Conservation (phyloP, 2,113 vertebrate genomes). For the Girardinichthys multiradiatus region DNA sequence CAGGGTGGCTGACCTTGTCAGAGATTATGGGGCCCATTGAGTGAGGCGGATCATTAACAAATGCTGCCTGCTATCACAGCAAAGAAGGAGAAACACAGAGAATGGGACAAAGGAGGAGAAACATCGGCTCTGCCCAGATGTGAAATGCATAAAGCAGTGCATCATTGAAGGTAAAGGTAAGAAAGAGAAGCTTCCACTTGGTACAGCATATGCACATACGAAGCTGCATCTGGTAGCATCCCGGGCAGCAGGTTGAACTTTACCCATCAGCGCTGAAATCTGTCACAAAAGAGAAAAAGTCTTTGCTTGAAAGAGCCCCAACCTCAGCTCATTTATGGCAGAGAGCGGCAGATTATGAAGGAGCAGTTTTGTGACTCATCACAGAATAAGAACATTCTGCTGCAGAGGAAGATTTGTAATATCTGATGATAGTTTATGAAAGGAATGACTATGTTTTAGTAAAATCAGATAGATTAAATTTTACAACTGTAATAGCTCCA, state of each 20-base stretch:
- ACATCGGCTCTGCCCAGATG: conserved; percentile 23
- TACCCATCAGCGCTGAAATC: conserved; percentile 3
- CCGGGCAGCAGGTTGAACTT: conserved; percentile 34
- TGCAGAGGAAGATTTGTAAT: conserved; percentile 13
- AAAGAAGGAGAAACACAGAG: conserved; percentile 19
- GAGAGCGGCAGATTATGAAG: conserved; percentile 23
- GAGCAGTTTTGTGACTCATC: conserved; percentile 39
- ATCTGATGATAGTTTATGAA: neutral
- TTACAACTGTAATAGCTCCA: neutral
- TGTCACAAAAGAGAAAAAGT: conserved; percentile 6
- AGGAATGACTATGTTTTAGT: neutral
- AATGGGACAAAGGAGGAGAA: conserved; percentile 13
- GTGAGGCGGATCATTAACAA: conserved; percentile 41
- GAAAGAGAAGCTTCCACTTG: neutral
- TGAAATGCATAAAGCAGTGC: neutral
- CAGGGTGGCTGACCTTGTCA: conserved; percentile 55
- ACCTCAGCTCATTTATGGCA: conserved; percentile 23
- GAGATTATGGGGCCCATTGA: conserved; percentile 56
- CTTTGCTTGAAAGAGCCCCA: conserved; percentile 22
- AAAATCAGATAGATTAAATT: neutral
- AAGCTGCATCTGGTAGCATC: conserved; percentile 20
- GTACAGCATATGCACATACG: conserved; percentile 2
- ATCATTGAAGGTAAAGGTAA: neutral
- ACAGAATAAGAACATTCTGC: conserved; percentile 7
- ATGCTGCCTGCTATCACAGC: conserved; percentile 37